A percentile compares a stretch with the other conserved stretches of the same genome.
These are phyloP conservation scores for Mellivora capensis DNA, from an alignment of 2,113 vertebrate genomes.

Conservation along the genomic window DNA sequence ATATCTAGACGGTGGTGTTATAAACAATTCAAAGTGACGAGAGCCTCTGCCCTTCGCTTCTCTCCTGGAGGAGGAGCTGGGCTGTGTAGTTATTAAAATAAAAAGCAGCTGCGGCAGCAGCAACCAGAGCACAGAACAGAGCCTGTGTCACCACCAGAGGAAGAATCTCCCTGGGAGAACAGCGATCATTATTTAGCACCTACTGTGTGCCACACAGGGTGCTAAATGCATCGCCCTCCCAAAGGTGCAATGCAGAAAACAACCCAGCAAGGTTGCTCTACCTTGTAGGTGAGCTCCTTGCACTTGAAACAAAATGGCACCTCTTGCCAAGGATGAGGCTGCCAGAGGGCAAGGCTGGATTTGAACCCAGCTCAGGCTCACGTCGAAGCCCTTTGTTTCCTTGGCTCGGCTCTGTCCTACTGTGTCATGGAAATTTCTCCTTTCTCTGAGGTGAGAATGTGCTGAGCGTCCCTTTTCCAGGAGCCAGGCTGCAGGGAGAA, in stretches of 20 bases:
- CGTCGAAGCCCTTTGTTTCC: not conserved
- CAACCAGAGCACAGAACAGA: not conserved
- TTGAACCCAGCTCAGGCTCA: not conserved
- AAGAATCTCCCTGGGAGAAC: not conserved
- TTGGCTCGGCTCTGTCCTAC: not conserved
- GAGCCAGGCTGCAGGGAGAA: not conserved
- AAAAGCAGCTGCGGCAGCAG: not conserved
- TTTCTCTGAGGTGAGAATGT: not conserved
- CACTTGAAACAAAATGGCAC: not conserved
- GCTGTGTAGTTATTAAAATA: not conserved
- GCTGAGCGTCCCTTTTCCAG: not conserved
- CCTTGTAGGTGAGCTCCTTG: accelerated
- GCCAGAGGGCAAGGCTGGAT: accelerated
- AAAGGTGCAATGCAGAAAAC: not conserved
- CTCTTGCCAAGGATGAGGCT: not conserved
- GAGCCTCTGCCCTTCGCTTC: not conserved
- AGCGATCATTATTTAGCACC: not conserved
- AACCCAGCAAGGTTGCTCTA: not conserved
- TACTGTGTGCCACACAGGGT: not conserved
- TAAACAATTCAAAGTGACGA: not conserved
- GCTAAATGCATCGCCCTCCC: not conserved
- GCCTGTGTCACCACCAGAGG: not conserved
- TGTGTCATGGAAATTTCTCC: not conserved
- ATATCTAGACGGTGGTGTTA: not conserved
- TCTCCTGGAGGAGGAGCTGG: not conserved